A percentile compares a stretch with the other conserved stretches of the same genome.
These are phyloP conservation scores for Zoanthus sansibaricus DNA, from an alignment of 92 coral and sea anemone species.

Conservation along the genomic window DNA sequence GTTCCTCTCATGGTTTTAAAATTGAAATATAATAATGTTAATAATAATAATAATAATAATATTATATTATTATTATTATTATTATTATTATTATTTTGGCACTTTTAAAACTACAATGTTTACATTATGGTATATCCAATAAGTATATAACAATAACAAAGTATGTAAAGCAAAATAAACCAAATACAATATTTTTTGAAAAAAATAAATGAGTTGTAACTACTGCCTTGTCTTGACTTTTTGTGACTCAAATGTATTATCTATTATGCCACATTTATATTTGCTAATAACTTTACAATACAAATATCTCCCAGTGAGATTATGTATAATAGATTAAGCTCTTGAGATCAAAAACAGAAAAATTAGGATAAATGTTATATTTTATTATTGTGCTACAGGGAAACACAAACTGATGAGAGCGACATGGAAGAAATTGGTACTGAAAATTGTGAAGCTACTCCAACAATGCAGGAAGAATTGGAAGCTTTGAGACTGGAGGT, in stretches of 20 bases:
- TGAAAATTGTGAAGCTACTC: slow-evolving; percentile 14
- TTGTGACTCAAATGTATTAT: slow-evolving; percentile 20
- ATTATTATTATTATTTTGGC: slow-evolving; percentile 15
- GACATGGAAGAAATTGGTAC: slow-evolving; percentile 35
- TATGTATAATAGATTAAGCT: slow-evolving; percentile 15
- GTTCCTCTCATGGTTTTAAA: slow-evolving; percentile 3
- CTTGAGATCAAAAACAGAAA: slow-evolving; percentile 2
- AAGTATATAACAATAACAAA: slow-evolving; percentile 16
- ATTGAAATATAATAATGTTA: not conserved
- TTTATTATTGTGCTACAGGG: slow-evolving; percentile 37
- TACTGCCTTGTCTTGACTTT: slow-evolving; percentile 6
- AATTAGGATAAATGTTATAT: slow-evolving; percentile 23
- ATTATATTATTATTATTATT: slow-evolving; percentile 10
- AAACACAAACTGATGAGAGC: slow-evolving; percentile 65
- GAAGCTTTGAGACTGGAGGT: slow-evolving; percentile 38
- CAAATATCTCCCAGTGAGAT: slow-evolving; percentile 23
- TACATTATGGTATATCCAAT: slow-evolving; percentile 20
- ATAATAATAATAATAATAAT: too few species aligned
- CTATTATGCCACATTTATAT: slow-evolving; percentile 17
- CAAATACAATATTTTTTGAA: slow-evolving; percentile 3
- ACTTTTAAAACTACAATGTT: slow-evolving; percentile 12
- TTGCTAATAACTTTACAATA: slow-evolving; percentile 12
- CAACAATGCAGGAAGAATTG: slow-evolving; percentile 43
- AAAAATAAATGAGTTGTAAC: not conserved
- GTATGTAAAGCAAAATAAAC: slow-evolving; percentile 15